A percentile compares a stretch with the other conserved stretches of the same genome.
phyloP scores from a whole-genome alignment of 2,888 invertebrate species.

The Hipparchia semele region DNA sequence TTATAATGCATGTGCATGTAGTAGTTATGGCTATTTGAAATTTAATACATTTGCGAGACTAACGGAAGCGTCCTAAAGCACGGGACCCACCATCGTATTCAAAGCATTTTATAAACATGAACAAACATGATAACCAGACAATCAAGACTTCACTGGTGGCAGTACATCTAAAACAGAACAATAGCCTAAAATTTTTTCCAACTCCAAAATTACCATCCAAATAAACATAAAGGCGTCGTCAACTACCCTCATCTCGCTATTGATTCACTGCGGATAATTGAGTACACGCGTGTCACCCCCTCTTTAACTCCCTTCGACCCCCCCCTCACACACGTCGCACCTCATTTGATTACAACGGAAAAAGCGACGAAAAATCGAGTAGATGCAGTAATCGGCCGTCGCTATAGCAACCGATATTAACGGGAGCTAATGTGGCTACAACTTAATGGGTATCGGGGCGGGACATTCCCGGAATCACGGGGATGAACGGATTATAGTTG shows the following conservation, averaged over 20 bases:
- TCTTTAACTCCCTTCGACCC: conserved; percentile 45
- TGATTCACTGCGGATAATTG: conserved; percentile 83
- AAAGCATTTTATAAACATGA: background rate
- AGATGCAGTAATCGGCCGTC: conserved; percentile 81
- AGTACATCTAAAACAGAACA: conserved; percentile 22
- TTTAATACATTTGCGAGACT: no score
- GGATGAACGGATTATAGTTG: background rate
- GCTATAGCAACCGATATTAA: conserved; percentile 79
- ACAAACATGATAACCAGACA: no score
- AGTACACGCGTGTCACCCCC: conserved; percentile 77
- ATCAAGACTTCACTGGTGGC: no score
- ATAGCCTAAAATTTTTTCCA: conserved; percentile 27
- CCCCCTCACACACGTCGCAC: conserved; percentile 70
- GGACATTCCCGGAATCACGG: conserved; percentile 28
- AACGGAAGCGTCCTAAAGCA: no score
- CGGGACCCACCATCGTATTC: no score
- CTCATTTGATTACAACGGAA: conserved; percentile 83
- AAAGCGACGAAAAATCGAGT: conserved; percentile 82
- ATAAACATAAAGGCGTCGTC: conserved; percentile 44
- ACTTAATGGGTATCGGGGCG: conserved; percentile 8
- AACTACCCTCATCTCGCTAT: conserved; percentile 83
- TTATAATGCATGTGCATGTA: no score
- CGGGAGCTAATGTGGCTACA: conserved; percentile 56
- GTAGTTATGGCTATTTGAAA: no score
- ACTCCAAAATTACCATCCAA: conserved; percentile 40